These are phyloP conservation scores for Tragelaphus scriptus DNA, from an alignment of 2,113 vertebrate genomes.

Conservation along the genomic window DNA sequence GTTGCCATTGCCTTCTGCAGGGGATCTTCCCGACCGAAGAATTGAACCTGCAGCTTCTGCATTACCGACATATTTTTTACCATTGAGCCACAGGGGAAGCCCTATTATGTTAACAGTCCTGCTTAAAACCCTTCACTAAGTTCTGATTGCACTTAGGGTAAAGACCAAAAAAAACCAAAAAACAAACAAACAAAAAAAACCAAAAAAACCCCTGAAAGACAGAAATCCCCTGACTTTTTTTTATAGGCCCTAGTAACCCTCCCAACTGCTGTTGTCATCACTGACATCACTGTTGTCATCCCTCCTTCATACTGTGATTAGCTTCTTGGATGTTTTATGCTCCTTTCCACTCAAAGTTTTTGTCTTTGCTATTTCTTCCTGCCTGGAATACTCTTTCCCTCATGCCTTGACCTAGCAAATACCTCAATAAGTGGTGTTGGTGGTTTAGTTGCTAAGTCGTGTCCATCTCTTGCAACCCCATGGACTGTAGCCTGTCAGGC, in stretches of 20 bases:
- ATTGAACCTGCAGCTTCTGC: not conserved
- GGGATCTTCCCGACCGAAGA: not conserved
- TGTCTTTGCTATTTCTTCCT: not conserved
- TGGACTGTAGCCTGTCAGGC: not conserved
- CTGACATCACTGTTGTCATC: not conserved
- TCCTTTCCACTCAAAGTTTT: not conserved
- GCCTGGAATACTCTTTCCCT: not conserved
- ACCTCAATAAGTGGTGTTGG: not conserved
- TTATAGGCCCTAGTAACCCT: not conserved
- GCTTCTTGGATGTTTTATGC: slow-evolving; percentile 19
- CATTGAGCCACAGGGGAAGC: not conserved
- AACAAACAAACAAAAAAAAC: not conserved
- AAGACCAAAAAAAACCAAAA: not conserved
- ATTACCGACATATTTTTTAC: not conserved
- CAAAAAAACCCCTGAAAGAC: not conserved
- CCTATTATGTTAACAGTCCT: not conserved
- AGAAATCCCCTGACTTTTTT: not conserved
- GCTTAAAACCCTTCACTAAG: slow-evolving; percentile 2
- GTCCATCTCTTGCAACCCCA: not conserved
- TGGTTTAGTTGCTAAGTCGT: not conserved
- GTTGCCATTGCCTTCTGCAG: not conserved
- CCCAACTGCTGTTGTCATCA: not conserved
- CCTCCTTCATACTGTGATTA: not conserved
- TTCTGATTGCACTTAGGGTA: not conserved
- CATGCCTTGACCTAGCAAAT: not conserved